Evolutionary conservation across 2,113 vertebrate genomes (phyloP).

Genomic region (Agelaius tricolor): DNA sequence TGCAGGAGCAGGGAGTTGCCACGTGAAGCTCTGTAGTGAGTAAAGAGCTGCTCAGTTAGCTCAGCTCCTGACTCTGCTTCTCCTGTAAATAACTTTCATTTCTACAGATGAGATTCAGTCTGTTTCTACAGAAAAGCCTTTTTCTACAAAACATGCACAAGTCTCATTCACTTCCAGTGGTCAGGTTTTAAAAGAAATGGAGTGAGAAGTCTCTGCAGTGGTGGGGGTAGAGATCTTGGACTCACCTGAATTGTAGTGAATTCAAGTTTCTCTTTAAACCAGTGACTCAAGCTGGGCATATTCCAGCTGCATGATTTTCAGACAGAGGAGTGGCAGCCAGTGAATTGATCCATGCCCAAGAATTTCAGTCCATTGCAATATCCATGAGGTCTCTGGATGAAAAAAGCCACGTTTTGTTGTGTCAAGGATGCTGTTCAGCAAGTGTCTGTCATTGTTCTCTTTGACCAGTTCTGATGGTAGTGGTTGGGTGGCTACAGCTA

Average conservation of each 20-base stretch:
- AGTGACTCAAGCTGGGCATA: neutral
- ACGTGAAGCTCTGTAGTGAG: neutral
- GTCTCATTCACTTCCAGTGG: neutral
- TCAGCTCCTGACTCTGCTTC: neutral
- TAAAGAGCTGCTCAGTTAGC: neutral
- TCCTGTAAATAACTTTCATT: neutral
- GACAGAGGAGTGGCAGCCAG: neutral
- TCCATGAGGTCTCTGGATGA: neutral
- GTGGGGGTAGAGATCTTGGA: neutral
- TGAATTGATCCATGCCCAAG: neutral
- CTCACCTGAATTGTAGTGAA: accelerated
- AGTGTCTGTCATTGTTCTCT: neutral
- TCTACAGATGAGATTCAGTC: neutral
- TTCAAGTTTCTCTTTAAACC: neutral
- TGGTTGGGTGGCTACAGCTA: neutral
- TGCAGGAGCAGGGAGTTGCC: neutral
- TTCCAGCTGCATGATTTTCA: neutral
- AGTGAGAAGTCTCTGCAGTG: neutral
- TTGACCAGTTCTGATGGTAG: neutral
- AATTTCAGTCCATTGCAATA: neutral
- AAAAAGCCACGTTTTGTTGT: neutral
- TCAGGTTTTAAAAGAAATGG: neutral
- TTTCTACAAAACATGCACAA: too few relatives aligned
- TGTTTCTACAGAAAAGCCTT: neutral
- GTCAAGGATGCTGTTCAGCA: neutral